These are phyloP conservation scores for Ptychobarbus kaznakovi DNA, from an alignment of 2,797 vertebrate genomes.

Conservation along the genomic window DNA sequence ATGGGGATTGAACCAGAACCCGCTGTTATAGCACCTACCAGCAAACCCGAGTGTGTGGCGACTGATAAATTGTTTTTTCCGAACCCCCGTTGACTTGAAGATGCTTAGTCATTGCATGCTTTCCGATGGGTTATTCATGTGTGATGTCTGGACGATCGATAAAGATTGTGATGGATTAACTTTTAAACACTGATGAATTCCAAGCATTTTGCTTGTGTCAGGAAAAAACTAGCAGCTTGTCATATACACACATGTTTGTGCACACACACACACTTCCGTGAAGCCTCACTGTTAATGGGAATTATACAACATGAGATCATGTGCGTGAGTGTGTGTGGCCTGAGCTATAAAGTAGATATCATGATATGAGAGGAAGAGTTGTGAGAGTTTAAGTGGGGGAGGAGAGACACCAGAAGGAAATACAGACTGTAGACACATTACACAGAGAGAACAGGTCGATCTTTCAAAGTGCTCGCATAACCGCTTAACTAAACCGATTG, in stretches of 20 bases:
- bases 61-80: conserved; percentile 18
- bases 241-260: conserved; percentile 53
- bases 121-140: conserved; percentile 29
- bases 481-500: conserved; percentile 29
- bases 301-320: conserved; percentile 29
- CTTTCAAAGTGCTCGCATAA: conserved; percentile 29
- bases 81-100: conserved; percentile 21
- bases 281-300: background rate
- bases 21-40: conserved; percentile 7
- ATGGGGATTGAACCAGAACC: conserved; percentile 16
- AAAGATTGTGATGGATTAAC: conserved; percentile 72
- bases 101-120: conserved; percentile 17
- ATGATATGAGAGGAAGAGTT: conserved; percentile 16
- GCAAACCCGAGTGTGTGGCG: conserved; percentile 2
- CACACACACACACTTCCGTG: background rate
- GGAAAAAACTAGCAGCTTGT: conserved; percentile 59
- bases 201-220: conserved; percentile 62
- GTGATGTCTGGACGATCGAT: conserved; percentile 49
- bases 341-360: conserved; percentile 3
- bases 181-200: conserved; percentile 66
- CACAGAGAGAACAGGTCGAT: conserved; percentile 21
- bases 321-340: background rate
- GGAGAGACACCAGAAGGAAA: conserved; percentile 10
- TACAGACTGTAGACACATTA: conserved; percentile 42
- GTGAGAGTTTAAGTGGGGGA: conserved; percentile 28